phyloP scores from a whole-genome alignment of 2,797 vertebrate species.

The Ibycter americanus region DNA sequence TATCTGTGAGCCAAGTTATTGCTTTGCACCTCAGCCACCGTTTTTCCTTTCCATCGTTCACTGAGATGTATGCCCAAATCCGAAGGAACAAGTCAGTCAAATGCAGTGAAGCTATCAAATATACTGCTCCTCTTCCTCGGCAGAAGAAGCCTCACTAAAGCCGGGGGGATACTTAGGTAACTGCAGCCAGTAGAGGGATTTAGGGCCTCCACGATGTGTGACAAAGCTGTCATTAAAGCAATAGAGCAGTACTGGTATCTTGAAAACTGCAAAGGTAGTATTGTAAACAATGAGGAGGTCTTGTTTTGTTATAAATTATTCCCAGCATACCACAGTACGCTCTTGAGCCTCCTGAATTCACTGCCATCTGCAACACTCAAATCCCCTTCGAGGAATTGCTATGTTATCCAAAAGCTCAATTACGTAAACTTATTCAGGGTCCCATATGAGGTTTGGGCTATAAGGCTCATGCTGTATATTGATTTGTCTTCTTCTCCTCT shows the following conservation, averaged over 20 bases:
- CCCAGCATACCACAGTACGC: background rate
- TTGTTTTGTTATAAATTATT: background rate
- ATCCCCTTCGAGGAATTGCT: background rate
- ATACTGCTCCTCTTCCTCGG: background rate
- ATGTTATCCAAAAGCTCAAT: background rate
- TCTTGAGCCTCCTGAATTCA: background rate
- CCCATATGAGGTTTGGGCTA: background rate
- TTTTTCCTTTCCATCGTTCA: background rate
- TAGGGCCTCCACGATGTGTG: background rate
- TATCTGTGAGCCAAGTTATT: background rate
- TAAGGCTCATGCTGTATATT: background rate
- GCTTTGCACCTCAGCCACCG: background rate
- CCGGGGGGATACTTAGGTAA: background rate
- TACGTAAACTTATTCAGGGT: background rate
- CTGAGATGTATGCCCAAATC: background rate
- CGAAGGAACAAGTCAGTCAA: background rate
- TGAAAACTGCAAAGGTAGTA: background rate
- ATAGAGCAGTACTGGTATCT: background rate
- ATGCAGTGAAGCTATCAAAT: background rate
- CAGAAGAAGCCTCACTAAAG: background rate
- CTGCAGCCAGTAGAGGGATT: background rate
- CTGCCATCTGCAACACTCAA: background rate
- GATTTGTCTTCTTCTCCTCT: conserved; percentile 17
- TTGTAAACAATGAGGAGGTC: background rate
- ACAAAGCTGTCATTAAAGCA: background rate